These are phyloP conservation scores for Diaprepes abbreviatus DNA, from an alignment of 2,888 invertebrate genomes.

Conservation along the genomic window DNA sequence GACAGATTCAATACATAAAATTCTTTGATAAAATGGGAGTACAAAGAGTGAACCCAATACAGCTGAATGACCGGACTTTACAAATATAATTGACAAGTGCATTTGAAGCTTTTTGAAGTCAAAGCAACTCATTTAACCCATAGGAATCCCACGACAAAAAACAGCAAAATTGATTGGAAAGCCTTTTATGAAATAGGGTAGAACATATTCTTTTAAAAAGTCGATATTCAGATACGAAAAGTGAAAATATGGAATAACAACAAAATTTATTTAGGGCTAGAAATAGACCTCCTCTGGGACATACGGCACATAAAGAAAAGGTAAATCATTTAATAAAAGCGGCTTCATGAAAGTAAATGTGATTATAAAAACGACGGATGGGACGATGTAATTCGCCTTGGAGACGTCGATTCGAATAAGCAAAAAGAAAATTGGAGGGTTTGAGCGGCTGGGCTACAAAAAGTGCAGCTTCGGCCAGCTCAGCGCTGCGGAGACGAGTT, in stretches of 20 bases:
- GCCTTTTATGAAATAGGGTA: too few species aligned
- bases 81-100: too few species aligned
- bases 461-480: slow-evolving; percentile 38
- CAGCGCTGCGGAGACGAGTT: slow-evolving; percentile 34
- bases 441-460: slow-evolving; percentile 40
- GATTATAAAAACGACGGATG: slow-evolving; percentile 54
- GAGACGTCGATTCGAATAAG: slow-evolving; percentile 57
- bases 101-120: too few species aligned
- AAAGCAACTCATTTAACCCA: too few species aligned
- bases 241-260: background rate
- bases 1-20: too few species aligned
- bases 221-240: background rate
- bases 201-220: too few species aligned
- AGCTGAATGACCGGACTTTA: too few species aligned
- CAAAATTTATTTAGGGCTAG: background rate
- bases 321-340: slow-evolving; percentile 43
- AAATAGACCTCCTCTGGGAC: background rate
- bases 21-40: too few species aligned
- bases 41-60: too few species aligned
- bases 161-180: too few species aligned
- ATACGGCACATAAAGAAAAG: slow-evolving; percentile 12
- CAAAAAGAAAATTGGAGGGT: slow-evolving; percentile 60
- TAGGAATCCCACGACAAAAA: too few species aligned
- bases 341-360: slow-evolving; percentile 57
- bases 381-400: slow-evolving; percentile 56